Percentiles rank a stretch among this genome's conserved stretches.
Evolutionary conservation across 2,113 vertebrate genomes (phyloP).

Genomic region (Callipepla squamata): DNA sequence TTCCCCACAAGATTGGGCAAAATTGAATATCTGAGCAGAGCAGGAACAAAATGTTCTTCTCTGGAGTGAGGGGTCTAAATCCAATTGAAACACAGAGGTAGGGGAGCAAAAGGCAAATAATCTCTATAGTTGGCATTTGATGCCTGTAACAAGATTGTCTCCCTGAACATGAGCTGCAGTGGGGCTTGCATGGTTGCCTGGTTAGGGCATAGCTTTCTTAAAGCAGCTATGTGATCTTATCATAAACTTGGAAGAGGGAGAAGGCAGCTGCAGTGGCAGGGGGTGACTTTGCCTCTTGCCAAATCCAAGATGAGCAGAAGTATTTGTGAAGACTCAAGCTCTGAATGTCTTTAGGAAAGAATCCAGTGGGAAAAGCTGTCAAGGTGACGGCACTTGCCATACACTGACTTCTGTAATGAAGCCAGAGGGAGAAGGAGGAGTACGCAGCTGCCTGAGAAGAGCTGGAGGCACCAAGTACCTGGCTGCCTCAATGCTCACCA

Average conservation of each 20-base stretch:
- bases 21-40: slow-evolving; percentile 17
- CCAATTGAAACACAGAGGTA: not conserved
- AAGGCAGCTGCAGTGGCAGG: not conserved
- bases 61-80: not conserved
- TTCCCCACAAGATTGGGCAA: not conserved
- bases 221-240: rapidly evolving
- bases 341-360: not conserved
- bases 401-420: rapidly evolving
- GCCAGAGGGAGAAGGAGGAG: not conserved
- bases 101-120: not conserved
- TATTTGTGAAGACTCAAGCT: not conserved
- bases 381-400: not conserved
- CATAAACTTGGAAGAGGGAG: not conserved
- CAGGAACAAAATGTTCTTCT: not conserved
- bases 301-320: not conserved
- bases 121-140: not conserved
- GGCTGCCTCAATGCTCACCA: rapidly evolving
- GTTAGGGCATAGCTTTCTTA: not conserved
- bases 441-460: not conserved
- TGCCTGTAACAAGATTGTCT: not conserved
- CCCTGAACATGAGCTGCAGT: not conserved
- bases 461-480: not conserved
- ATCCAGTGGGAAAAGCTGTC: not conserved
- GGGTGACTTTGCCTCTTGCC: not conserved
- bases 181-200: not conserved